These are phyloP conservation scores for Apodemia hepburni DNA, from an alignment of 2,888 invertebrate genomes.

Conservation along the genomic window DNA sequence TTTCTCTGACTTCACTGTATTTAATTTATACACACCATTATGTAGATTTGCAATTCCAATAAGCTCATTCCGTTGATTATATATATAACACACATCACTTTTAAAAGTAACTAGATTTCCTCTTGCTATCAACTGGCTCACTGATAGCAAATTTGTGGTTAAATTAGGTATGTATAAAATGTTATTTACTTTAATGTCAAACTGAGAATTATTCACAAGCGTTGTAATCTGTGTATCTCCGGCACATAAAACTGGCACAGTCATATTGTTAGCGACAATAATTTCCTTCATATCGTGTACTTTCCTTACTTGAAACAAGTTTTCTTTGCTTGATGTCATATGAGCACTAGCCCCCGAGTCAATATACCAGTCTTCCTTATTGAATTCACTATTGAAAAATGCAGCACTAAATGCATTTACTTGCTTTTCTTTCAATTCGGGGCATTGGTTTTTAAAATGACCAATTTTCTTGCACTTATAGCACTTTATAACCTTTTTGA, in stretches of 20 bases:
- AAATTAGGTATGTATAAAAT: conserved; percentile 23
- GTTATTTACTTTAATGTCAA: conserved; percentile 10
- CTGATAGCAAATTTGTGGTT: conserved; percentile 28
- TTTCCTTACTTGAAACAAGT: too few species aligned
- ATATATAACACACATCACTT: neutral
- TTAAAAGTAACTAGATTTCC: conserved; percentile 25
- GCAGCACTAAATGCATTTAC: too few species aligned
- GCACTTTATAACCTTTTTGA: neutral
- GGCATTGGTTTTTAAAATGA: too few species aligned
- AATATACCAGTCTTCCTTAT: too few species aligned
- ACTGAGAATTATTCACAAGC: conserved; percentile 15
- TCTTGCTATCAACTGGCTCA: conserved; percentile 30
- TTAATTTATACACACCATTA: neutral
- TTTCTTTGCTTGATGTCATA: too few species aligned
- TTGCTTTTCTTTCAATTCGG: too few species aligned
- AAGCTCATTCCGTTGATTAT: conserved; percentile 8
- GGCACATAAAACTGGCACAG: conserved; percentile 20
- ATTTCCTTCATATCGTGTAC: conserved; percentile 21
- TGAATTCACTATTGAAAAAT: too few species aligned
- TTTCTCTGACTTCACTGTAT: neutral
- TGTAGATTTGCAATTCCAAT: conserved; percentile 4
- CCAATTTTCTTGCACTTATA: neutral
- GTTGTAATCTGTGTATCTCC: conserved; percentile 24
- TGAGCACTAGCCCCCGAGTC: too few species aligned
- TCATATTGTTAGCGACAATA: conserved; percentile 17